Conservation (phyloP, 2,113 vertebrate genomes). For the Etia nguti region DNA sequence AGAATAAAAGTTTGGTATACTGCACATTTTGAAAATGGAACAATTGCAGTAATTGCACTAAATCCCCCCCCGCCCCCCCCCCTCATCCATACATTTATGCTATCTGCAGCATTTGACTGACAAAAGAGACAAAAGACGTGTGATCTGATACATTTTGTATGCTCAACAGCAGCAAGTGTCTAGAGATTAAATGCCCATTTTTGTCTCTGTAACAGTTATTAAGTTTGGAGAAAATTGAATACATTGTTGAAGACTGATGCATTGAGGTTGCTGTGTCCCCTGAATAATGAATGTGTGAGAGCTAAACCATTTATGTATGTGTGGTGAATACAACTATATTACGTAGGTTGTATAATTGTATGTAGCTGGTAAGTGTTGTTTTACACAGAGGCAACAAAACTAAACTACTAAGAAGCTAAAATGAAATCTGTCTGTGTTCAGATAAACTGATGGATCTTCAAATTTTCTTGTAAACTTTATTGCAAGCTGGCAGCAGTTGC, state of each 20-base stretch:
- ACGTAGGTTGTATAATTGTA: not conserved
- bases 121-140: not conserved
- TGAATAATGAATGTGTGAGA: not conserved
- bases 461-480: not conserved
- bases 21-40: not conserved
- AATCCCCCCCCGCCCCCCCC: not conserved
- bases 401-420: not conserved
- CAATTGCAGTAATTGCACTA: not conserved
- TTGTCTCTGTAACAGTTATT: not conserved
- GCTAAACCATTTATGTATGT: not conserved
- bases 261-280: not conserved
- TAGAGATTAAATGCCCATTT: not conserved
- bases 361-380: not conserved
- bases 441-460: not conserved
- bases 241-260: not conserved
- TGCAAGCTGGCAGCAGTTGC: not conserved
- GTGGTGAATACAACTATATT: not conserved
- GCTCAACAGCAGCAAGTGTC: not conserved
- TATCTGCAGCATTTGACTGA: not conserved
- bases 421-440: not conserved
- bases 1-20: not conserved
- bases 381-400: not conserved
- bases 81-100: not conserved
- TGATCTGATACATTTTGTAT: not conserved
- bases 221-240: not conserved